These are phyloP conservation scores for Neomorphus geoffroyi DNA, from an alignment of 2,797 vertebrate species.

Conservation along the genomic window DNA sequence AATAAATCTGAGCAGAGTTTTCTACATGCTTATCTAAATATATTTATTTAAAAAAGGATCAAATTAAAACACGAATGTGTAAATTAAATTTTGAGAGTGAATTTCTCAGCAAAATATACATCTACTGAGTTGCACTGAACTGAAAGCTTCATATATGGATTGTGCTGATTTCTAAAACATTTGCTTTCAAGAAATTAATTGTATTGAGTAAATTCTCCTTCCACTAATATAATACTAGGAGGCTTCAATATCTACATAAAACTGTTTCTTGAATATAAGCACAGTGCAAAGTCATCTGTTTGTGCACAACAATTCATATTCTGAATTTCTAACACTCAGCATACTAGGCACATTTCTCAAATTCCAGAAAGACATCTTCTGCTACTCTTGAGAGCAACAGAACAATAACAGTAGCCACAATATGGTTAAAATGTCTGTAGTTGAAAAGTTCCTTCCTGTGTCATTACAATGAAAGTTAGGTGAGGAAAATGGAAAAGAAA, in stretches of 20 bases:
- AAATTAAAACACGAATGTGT: background rate
- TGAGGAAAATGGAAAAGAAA: background rate
- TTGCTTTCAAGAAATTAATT: background rate
- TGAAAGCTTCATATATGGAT: background rate
- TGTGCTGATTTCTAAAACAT: background rate
- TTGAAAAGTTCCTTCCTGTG: background rate
- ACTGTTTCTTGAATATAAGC: background rate
- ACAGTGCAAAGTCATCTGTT: background rate
- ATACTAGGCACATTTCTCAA: background rate
- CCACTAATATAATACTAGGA: background rate
- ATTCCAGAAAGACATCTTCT: background rate
- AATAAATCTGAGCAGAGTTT: background rate
- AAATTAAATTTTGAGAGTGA: background rate
- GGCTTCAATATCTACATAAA: background rate
- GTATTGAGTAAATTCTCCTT: background rate
- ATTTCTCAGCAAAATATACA: background rate
- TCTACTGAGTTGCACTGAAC: background rate
- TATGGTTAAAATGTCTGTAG: background rate
- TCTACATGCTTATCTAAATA: background rate
- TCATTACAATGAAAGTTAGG: background rate
- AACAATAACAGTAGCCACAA: background rate
- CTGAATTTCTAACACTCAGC: background rate
- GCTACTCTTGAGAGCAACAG: background rate
- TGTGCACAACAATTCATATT: background rate
- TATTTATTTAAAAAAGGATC: background rate